phyloP scores from a whole-genome alignment of 2,113 vertebrate species.

The Neopipo cinnamomea region DNA sequence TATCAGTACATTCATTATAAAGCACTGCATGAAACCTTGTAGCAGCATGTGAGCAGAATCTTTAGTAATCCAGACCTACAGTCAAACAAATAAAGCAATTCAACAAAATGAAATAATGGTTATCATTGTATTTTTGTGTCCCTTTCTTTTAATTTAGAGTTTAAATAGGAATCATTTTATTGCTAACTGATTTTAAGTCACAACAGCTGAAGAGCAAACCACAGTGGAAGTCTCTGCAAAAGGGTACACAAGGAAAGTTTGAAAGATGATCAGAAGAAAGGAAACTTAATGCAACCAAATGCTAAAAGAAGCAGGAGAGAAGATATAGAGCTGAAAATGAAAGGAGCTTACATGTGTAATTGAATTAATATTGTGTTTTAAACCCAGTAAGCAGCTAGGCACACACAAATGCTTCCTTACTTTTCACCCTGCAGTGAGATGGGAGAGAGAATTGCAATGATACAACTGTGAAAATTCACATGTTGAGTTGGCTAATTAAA shows the following conservation, averaged over 20 bases:
- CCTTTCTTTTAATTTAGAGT: not conserved
- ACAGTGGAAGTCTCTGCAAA: not conserved
- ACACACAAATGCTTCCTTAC: not conserved
- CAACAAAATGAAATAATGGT: not conserved
- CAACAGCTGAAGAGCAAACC: not conserved
- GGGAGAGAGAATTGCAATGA: not conserved
- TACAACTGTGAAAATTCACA: not conserved
- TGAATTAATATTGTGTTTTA: not conserved
- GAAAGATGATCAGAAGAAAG: not conserved
- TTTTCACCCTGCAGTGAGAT: not conserved
- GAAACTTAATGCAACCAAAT: not conserved
- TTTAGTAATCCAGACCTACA: not conserved
- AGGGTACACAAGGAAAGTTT: not conserved
- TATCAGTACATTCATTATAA: not conserved
- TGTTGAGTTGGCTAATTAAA: not conserved
- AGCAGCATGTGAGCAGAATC: not conserved
- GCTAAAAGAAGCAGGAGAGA: not conserved
- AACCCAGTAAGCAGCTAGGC: not conserved
- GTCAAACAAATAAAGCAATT: not conserved
- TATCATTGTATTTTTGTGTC: not conserved
- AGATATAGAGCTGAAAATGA: not conserved
- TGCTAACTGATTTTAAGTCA: not conserved
- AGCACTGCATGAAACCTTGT: not conserved
- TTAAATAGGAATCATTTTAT: not conserved
- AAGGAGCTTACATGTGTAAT: not conserved